These are phyloP conservation scores for Trilocha varians DNA, from an alignment of 2,888 invertebrate species.

Conservation along the genomic window DNA sequence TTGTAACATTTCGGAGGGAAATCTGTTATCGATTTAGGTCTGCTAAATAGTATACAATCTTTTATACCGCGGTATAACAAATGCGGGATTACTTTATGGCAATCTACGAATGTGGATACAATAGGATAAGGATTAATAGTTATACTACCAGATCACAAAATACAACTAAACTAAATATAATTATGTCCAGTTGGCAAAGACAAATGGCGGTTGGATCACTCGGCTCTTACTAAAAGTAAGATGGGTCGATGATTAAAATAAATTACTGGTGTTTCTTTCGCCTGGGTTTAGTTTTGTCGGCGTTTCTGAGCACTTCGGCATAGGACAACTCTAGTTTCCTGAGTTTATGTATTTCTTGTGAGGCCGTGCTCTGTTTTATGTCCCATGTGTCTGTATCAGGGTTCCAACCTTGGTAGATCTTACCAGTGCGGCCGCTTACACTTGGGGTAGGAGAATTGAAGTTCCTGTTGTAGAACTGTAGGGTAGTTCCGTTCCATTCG, in stretches of 20 bases:
- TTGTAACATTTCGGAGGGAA: conserved; percentile 43
- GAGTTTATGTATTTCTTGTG: conserved; percentile 86
- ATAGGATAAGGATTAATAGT: conserved; percentile 55
- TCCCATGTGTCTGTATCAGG: conserved; percentile 64
- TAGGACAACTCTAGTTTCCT: conserved; percentile 87
- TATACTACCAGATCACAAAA: conserved; percentile 71
- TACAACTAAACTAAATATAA: conserved; percentile 56
- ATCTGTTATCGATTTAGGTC: conserved; percentile 27
- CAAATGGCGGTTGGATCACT: conserved; percentile 67
- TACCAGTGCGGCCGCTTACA: conserved; percentile 61
- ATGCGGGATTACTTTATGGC: conserved; percentile 61
- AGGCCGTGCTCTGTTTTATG: conserved; percentile 79
- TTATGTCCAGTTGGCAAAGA: conserved; percentile 69
- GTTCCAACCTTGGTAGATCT: conserved; percentile 67
- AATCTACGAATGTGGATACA: conserved; percentile 59
- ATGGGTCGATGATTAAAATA: conserved; percentile 54
- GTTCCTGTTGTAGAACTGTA: conserved; percentile 78
- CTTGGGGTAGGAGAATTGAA: conserved; percentile 75
- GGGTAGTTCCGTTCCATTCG: conserved; percentile 81
- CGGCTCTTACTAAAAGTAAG: conserved; percentile 51
- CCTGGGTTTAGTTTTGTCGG: conserved; percentile 71
- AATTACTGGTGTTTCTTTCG: conserved; percentile 68
- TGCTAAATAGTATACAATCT: conserved; percentile 37
- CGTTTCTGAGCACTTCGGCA: conserved; percentile 85
- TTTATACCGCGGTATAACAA: background rate